Conservation (phyloP, 2,113 vertebrate species). For the Apaloderma vittatum region DNA sequence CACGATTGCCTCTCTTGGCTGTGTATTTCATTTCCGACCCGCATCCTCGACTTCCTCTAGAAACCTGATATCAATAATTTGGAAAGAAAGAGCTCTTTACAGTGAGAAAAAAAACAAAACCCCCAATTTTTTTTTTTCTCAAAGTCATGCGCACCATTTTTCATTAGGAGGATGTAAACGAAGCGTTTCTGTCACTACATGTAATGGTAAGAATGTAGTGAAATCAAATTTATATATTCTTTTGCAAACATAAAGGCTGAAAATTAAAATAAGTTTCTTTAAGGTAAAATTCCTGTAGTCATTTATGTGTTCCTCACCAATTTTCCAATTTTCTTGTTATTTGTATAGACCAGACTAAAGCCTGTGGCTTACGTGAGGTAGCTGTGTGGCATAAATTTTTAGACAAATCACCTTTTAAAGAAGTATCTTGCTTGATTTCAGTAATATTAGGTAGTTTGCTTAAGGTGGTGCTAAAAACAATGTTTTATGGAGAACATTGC, state of each 20-base stretch:
- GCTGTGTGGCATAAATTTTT: not conserved
- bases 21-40: not conserved
- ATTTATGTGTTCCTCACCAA: not conserved
- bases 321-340: not conserved
- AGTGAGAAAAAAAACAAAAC: not conserved
- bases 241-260: not conserved
- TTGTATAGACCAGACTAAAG: not conserved
- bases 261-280: not conserved
- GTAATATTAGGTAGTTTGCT: not conserved
- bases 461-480: not conserved
- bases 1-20: not conserved
- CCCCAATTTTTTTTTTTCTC: not conserved
- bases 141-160: not conserved
- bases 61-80: not conserved
- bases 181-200: not conserved
- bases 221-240: not conserved
- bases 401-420: not conserved
- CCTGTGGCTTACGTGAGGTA: not conserved
- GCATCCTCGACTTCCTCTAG: not conserved
- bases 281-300: not conserved
- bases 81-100: not conserved
- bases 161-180: not conserved
- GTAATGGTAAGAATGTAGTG: not conserved
- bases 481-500: not conserved
- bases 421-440: not conserved